Evolutionary conservation across 2,113 vertebrate genomes (phyloP).

Genomic region (Piprites chloris): DNA sequence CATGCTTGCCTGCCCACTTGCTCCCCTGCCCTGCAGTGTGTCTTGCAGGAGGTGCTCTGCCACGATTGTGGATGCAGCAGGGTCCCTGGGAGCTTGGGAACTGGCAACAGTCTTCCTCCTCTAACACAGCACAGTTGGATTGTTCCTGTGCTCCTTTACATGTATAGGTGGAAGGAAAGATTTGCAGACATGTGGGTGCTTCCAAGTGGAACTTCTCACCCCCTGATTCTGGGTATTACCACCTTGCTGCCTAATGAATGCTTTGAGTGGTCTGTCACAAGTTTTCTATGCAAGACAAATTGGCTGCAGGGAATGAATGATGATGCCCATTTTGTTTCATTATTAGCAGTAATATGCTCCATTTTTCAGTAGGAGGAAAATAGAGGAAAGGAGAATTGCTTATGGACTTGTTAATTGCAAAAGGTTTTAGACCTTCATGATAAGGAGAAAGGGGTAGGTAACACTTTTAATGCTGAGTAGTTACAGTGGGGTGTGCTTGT

Average conservation of each 20-base stretch:
- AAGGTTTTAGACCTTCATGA: constrained; percentile 6
- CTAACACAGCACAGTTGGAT: background rate
- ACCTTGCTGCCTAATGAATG: constrained; percentile 27
- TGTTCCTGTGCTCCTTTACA: background rate
- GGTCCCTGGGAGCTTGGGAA: background rate
- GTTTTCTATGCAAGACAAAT: constrained; percentile 64
- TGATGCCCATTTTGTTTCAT: constrained; percentile 69
- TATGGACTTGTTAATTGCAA: constrained; percentile 62
- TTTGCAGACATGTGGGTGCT: background rate
- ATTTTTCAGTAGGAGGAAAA: constrained; percentile 61
- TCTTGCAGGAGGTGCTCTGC: background rate
- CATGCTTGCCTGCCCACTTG: background rate
- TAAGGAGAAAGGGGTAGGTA: background rate
- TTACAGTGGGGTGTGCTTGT: background rate
- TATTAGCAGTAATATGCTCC: constrained; percentile 62
- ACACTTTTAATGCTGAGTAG: background rate
- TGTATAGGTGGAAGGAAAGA: background rate
- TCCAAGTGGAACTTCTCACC: background rate
- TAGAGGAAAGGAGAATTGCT: background rate
- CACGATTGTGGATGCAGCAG: background rate
- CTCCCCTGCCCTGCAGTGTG: background rate
- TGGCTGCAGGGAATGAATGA: constrained; percentile 61
- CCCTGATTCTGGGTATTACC: background rate
- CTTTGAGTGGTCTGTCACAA: constrained; percentile 32
- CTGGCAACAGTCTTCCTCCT: background rate